Evolutionary conservation across 2,888 invertebrate species (phyloP), one percentile per base, ranked within the genome.

Genomic region (Drosophila robusta): DNA sequence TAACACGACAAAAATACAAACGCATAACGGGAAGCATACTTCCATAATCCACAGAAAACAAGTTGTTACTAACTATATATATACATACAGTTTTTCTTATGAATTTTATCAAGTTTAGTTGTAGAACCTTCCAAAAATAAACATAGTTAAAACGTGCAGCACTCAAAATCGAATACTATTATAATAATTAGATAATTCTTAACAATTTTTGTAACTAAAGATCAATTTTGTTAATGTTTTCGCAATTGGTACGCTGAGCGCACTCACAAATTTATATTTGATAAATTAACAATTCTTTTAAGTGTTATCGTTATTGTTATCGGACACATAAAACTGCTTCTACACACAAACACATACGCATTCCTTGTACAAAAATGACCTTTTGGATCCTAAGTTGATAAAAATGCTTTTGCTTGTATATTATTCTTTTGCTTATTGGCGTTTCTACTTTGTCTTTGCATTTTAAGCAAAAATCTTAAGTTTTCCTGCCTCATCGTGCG

Each of bases 351-450:
- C 67, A 58, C 26, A 47, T 42, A 45, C 29, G 36, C 51, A 66
- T 65, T 61, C 47, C 45, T 45, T 64, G 63, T 64, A 68, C 38
- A 60, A 63, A 66, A 57, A 36, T 29, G 9, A 70, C 56, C 8
- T 11, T 47, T 66, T 66, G 16, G 39, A 24, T 62, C 32, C 66
- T 62, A 52, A 71, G 60, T 70, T 72, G 16, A 46, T 8, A 36
- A 46, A 65, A 55, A 39, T 50, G 67, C 67, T 64, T 71, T 64
- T 75, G 82, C 85, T 75, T 88, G 78, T 78, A 80, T 70, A 70
- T 73, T 29, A 29, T 8, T 32, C 34, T 44, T 88, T 87, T 78
- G 82, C 78, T 87, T 78, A 81, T 72, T 77, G 86, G 86, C 88
- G 70, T 67, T 70, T 65, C 18, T 46, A 41, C 36, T 49, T 54